Base-by-base conservation (phyloP, 2,113 vertebrate species). In the Zosterops hypoxanthus region DNA sequence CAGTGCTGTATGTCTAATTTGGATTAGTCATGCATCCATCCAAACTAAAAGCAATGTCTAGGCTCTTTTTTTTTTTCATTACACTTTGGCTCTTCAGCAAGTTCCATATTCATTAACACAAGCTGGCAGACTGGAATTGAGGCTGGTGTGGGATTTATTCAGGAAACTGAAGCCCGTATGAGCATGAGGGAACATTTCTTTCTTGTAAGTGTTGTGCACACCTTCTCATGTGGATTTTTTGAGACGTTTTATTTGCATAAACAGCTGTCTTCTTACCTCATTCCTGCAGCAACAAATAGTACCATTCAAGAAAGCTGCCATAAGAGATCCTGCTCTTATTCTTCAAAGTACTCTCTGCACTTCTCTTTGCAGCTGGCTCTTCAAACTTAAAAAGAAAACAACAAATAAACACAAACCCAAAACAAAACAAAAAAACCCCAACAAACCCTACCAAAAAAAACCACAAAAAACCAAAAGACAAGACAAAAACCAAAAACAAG, bases 161-260 rank as follows among this genome's bases (percentile, higher is more conserved):
- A 92, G 88, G 44, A 91, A 96, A 90, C 79, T 92, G 72, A 50
- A 33, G 2, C 59, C 28, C 26, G 25, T 26, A 83, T 44, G 82
- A 86, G 85, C 95, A 96, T 75, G 31, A 97, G 94, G 95, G 93
- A 96, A 88, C 82, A 90, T 91, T 95, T 95, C 68, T 96, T 86
- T 91, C 88, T 94, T 92, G 5, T 77, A 96, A 97, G 84, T 92
- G 86, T 63, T 86, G 78, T 49, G 79, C 95, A 96, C 82, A 97
- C 95, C 96, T 97, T 97, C 96, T 97, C 93, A 85, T 95, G 93
- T 94, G 96, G 59, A 92, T 97, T 96, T 96, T 92, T 90, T 75
- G 65, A 95, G 95, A 92, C 92, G 92, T 95, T 96, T 92, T 94
- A 96, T 97, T 97, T 96, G 93, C 96, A 97, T 97, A 94, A 97